phyloP scores from a whole-genome alignment of 2,888 invertebrate genomes.

The Andricus curvator region DNA sequence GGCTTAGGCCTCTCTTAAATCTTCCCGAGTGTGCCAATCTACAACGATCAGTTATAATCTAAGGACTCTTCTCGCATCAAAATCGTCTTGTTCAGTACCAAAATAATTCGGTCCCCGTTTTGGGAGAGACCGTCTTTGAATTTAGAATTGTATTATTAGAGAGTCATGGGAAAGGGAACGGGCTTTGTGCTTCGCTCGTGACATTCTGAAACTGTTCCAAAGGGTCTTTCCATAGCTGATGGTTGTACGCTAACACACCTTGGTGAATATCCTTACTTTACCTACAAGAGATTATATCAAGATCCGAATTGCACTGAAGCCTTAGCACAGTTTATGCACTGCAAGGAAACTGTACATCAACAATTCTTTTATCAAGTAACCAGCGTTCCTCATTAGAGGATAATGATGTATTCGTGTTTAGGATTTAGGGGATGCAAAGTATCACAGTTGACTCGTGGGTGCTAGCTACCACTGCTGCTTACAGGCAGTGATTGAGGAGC shows the following conservation, averaged over 20 bases:
- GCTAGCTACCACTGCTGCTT: conserved; percentile 77
- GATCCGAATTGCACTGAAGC: conserved; percentile 74
- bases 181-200: background rate
- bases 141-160: conserved; percentile 50
- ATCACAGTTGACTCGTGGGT: conserved; percentile 77
- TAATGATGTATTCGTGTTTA: conserved; percentile 74
- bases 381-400: conserved; percentile 67
- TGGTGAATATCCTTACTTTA: conserved; percentile 61
- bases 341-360: conserved; percentile 68
- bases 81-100: conserved; percentile 1
- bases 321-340: conserved; percentile 69
- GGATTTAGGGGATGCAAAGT: conserved; percentile 74
- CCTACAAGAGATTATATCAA: conserved; percentile 65
- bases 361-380: conserved; percentile 57
- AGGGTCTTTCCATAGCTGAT: conserved; percentile 58
- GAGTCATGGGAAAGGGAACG: conserved; percentile 12
- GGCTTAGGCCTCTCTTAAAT: conserved; percentile 73
- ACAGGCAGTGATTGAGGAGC: conserved; percentile 76
- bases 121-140: conserved; percentile 46
- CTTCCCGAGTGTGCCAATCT: conserved; percentile 64
- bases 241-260: conserved; percentile 66
- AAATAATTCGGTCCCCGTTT: conserved; percentile 18
- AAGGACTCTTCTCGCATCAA: background rate
- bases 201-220: conserved; percentile 11
- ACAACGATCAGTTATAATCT: conserved; percentile 65